Conservation (phyloP, 2,113 vertebrate species). For the Probosciger aterrimus region DNA sequence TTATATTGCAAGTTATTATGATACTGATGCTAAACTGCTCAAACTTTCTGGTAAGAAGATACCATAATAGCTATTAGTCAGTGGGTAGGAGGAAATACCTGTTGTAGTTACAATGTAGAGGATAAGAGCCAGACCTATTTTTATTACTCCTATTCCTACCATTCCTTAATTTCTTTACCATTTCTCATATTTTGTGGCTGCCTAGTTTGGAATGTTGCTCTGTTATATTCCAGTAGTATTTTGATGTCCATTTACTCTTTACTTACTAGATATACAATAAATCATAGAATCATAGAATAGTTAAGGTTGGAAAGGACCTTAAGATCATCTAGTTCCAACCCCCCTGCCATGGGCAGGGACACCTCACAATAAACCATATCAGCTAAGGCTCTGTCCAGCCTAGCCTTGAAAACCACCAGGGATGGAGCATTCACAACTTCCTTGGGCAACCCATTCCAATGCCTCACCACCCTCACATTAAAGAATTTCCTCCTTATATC, state of each 20-base stretch:
- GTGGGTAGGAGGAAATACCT: not conserved
- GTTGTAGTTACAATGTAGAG: not conserved
- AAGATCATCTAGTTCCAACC: too few relatives aligned
- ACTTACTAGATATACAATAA: not conserved
- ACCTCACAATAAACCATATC: too few relatives aligned
- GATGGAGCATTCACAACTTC: too few relatives aligned
- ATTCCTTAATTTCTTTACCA: not conserved
- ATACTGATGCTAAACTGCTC: not conserved
- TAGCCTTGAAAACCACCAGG: too few relatives aligned
- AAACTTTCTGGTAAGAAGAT: not conserved
- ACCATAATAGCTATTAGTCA: not conserved
- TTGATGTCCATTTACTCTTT: not conserved
- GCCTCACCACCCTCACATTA: too few relatives aligned
- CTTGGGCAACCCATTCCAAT: too few relatives aligned
- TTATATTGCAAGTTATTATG: not conserved
- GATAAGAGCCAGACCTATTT: not conserved
- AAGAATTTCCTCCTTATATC: too few relatives aligned
- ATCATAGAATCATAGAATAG: too few relatives aligned
- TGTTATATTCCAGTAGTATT: not conserved
- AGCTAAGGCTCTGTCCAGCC: too few relatives aligned
- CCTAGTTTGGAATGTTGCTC: not conserved
- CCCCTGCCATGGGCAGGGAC: too few relatives aligned
- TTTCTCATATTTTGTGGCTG: not conserved
- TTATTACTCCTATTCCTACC: not conserved
- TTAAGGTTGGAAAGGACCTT: too few relatives aligned